Conservation (phyloP, 2,113 vertebrate genomes). For the Oenanthe melanoleuca region DNA sequence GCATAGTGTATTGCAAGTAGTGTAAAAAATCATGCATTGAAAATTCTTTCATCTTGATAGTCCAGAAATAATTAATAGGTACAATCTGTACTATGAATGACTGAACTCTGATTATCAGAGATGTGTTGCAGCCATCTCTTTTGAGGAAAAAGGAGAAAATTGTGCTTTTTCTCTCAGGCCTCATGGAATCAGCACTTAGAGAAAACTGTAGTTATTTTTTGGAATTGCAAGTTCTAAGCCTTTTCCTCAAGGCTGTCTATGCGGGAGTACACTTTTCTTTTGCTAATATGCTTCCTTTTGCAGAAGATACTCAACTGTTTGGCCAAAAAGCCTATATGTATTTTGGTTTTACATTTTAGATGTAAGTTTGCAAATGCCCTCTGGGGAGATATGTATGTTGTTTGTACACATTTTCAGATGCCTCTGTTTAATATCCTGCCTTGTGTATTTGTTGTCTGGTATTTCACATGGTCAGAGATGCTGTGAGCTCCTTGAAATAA, state of each 20-base stretch:
- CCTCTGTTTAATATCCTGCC: background rate
- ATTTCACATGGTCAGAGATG: background rate
- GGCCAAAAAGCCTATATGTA: background rate
- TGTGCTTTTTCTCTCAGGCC: background rate
- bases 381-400: background rate
- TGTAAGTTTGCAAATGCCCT: background rate
- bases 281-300: background rate
- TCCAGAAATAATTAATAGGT: background rate
- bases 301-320: background rate
- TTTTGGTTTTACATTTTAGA: background rate
- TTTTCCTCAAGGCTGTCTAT: background rate
- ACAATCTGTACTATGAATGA: background rate
- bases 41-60: background rate
- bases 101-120: background rate
- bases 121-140: background rate
- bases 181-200: background rate
- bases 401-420: background rate
- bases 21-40: background rate
- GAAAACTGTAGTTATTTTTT: background rate
- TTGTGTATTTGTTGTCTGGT: background rate
- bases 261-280: background rate
- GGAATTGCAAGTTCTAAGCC: background rate
- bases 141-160: background rate
- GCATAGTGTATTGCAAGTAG: background rate
- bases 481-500: background rate